Evolutionary conservation across 2,888 invertebrate genomes (phyloP).

Genomic region (Ditylenchus weischeri): DNA sequence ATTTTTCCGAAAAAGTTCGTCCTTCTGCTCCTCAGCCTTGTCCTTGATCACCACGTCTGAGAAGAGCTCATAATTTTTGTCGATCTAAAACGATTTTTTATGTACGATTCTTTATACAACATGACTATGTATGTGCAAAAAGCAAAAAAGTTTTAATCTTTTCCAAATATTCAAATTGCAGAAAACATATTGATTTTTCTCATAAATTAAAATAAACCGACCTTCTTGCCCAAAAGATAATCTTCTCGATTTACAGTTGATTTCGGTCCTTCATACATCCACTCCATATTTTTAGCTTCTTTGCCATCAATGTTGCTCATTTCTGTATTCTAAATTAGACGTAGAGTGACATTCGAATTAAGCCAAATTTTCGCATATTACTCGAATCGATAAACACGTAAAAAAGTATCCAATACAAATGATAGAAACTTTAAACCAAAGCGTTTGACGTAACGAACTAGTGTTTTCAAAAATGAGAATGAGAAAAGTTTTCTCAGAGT

Average conservation of each 20-base stretch:
- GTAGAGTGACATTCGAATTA: no score
- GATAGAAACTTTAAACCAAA: no score
- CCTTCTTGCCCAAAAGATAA: constrained; percentile 52
- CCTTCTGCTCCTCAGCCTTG: constrained; percentile 35
- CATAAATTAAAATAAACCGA: constrained; percentile 17
- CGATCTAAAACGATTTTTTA: constrained; percentile 39
- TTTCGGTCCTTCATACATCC: constrained; percentile 56
- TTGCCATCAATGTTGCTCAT: not conserved
- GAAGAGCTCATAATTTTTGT: constrained; percentile 55
- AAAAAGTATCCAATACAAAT: no score
- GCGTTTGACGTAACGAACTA: no score
- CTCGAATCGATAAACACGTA: no score
- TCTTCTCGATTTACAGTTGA: constrained; percentile 51
- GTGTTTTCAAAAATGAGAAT: no score
- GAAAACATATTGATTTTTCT: not conserved
- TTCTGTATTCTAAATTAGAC: not conserved
- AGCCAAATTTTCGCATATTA: no score
- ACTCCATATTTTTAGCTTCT: constrained; percentile 39
- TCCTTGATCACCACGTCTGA: constrained; percentile 49
- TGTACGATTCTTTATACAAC: no score
- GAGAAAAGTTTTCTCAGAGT: no score
- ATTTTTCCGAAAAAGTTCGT: constrained; percentile 23
- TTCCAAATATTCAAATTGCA: not conserved
- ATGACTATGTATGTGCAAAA: not conserved
- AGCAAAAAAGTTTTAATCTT: constrained; percentile 9